Conservation (phyloP, 2,797 vertebrate genomes). For the Siniperca obscura region DNA sequence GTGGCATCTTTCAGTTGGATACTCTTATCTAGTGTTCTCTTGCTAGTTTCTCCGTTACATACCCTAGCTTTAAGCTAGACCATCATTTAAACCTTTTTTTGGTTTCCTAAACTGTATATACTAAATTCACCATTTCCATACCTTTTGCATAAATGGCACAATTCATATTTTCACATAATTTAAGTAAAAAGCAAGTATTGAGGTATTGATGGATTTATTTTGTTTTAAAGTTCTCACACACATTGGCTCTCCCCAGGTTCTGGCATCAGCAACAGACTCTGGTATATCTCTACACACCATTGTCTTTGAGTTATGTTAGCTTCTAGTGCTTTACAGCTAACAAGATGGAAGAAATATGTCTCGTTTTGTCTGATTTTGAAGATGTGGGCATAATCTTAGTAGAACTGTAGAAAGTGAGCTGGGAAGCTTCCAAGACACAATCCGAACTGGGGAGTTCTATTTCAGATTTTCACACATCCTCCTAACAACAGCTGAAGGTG, state of each 20-base stretch:
- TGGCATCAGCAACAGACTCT: background rate
- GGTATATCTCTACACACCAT: background rate
- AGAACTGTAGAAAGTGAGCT: constrained; percentile 10
- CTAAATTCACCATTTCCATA: background rate
- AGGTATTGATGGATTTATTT: background rate
- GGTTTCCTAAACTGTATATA: background rate
- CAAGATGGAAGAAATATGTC: background rate
- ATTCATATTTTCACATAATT: background rate
- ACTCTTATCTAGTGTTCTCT: no score
- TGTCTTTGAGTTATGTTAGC: background rate
- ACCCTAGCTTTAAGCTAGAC: no score
- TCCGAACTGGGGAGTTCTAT: constrained; percentile 24
- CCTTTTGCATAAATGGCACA: background rate
- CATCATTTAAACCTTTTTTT: background rate
- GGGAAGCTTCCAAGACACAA: constrained; percentile 23
- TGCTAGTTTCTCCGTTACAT: no score
- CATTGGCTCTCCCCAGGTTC: background rate
- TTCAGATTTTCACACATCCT: constrained; percentile 47
- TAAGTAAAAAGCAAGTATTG: background rate
- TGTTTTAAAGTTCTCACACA: background rate
- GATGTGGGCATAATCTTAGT: background rate
- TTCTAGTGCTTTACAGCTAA: background rate
- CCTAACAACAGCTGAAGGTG: constrained; percentile 9
- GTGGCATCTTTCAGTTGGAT: no score
- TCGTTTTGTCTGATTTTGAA: background rate